A percentile compares a stretch with the other conserved stretches of the same genome.
phyloP scores from a whole-genome alignment of 2,113 vertebrate species.

The Bujurquina vittata region DNA sequence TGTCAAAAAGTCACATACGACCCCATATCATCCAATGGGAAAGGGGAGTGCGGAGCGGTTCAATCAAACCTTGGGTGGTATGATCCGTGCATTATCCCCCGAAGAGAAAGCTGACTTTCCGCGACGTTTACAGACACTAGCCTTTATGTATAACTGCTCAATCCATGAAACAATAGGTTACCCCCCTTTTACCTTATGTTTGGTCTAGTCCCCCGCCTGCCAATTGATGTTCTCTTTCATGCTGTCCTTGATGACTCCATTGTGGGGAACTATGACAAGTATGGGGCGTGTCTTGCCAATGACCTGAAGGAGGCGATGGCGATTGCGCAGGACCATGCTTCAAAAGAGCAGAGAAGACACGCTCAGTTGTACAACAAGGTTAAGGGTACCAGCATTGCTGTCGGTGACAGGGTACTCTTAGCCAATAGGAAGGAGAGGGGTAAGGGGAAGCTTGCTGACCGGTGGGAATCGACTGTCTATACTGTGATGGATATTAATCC shows the following conservation, averaged over 20 bases:
- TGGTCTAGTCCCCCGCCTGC: background rate
- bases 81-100: constrained; percentile 20
- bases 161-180: constrained; percentile 32
- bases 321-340: constrained; percentile 25
- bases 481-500: background rate
- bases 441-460: constrained; percentile 30
- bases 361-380: constrained; percentile 44
- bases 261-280: constrained; percentile 39
- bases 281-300: background rate
- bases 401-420: constrained; percentile 36
- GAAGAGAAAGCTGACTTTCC: constrained; percentile 31
- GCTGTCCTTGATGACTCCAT: constrained; percentile 27
- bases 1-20: constrained; percentile 3
- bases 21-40: background rate
- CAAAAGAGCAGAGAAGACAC: constrained; percentile 30
- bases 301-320: constrained; percentile 29
- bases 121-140: constrained; percentile 16
- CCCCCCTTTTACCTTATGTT: constrained; percentile 47
- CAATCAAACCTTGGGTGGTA: constrained; percentile 3
- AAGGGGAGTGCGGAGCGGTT: background rate
- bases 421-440: constrained; percentile 29
- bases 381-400: background rate
- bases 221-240: constrained; percentile 37
- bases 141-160: constrained; percentile 31
- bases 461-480: constrained; percentile 36